Evolutionary conservation across 2,888 invertebrate species (phyloP).

Genomic region (Tuberolachnus salignus): DNA sequence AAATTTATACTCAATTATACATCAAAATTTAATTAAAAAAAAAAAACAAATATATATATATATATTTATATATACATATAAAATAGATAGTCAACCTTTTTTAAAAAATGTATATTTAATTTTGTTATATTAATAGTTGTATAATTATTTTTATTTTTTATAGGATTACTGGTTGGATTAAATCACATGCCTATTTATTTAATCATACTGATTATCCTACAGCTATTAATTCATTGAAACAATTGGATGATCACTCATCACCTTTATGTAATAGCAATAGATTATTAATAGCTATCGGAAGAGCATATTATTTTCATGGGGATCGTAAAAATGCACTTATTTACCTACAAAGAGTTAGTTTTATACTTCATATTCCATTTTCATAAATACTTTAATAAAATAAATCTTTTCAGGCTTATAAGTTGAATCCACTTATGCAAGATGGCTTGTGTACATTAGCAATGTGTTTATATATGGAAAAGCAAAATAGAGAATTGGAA

Average conservation of each 20-base stretch:
- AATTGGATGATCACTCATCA: conserved; percentile 71
- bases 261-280: conserved; percentile 72
- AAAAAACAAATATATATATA: no score
- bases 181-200: conserved; percentile 65
- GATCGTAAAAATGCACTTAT: conserved; percentile 71
- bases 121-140: background rate
- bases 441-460: conserved; percentile 72
- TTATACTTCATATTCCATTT: conserved; percentile 13
- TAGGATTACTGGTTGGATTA: conserved; percentile 70
- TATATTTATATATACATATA: no score
- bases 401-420: conserved; percentile 64
- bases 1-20: no score
- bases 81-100: no score
- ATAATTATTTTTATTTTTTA: background rate
- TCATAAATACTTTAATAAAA: background rate
- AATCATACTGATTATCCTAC: conserved; percentile 70
- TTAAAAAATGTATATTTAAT: no score
- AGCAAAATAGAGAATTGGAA: conserved; percentile 69
- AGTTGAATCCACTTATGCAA: conserved; percentile 66
- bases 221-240: conserved; percentile 72
- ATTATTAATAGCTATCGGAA: conserved; percentile 73
- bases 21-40: no score
- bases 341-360: conserved; percentile 64
- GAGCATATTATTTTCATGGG: conserved; percentile 75
- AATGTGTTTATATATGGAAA: conserved; percentile 68